A percentile compares a stretch with the other conserved stretches of the same genome.
phyloP scores from a whole-genome alignment of 2,797 vertebrate genomes.

The Mus minutoides region DNA sequence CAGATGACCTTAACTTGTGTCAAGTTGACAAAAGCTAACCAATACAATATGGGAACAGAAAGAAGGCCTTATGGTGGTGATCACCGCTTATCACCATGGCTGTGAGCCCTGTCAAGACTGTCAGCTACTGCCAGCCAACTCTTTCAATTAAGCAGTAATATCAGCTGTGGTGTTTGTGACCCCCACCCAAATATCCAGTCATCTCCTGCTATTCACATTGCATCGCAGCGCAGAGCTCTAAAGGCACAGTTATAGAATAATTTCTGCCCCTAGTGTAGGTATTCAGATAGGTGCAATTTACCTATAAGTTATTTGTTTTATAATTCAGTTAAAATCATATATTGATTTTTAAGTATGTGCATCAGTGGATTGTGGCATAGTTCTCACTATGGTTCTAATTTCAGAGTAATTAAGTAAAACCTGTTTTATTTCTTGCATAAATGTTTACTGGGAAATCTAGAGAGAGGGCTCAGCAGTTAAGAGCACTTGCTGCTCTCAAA shows the following conservation, averaged over 20 bases:
- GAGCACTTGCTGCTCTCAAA: background rate
- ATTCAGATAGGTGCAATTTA: background rate
- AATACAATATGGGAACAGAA: background rate
- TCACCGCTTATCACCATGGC: background rate
- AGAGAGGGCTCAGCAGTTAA: background rate
- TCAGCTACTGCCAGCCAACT: background rate
- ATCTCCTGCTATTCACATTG: background rate
- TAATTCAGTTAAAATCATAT: background rate
- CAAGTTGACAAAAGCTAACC: background rate
- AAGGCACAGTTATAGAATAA: rapidly evolving
- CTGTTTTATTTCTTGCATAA: background rate
- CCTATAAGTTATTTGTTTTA: background rate
- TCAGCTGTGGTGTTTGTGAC: background rate
- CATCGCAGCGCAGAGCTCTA: rapidly evolving
- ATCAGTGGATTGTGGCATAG: too few species aligned
- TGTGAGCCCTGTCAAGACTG: background rate
- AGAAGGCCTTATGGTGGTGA: background rate
- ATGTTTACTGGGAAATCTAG: background rate
- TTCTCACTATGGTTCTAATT: background rate
- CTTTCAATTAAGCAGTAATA: background rate
- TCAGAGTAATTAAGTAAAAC: background rate
- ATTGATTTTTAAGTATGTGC: background rate
- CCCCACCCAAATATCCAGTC: background rate
- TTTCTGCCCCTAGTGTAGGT: background rate
- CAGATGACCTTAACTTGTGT: background rate